Evolutionary conservation across 2,113 vertebrate genomes (phyloP).

Genomic region (Nothoprocta pentlandii): DNA sequence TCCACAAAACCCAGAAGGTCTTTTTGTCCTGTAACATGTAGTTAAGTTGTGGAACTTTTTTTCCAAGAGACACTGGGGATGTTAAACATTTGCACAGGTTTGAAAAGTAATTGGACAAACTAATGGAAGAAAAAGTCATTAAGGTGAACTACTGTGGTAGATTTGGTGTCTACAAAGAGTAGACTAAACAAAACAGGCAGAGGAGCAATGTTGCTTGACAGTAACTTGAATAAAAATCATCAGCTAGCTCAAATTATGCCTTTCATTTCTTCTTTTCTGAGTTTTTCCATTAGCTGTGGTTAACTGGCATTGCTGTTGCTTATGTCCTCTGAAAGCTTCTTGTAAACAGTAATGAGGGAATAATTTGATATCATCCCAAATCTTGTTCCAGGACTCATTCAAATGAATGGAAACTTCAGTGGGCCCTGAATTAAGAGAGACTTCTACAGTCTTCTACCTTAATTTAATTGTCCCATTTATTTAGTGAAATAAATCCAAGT

Average conservation of each 20-base stretch:
- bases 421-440: background rate
- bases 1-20: background rate
- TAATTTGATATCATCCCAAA: background rate
- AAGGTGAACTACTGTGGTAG: background rate
- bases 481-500: background rate
- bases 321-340: background rate
- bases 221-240: background rate
- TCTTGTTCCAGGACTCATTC: background rate
- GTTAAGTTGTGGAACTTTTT: background rate
- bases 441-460: background rate
- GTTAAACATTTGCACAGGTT: background rate
- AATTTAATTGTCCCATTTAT: background rate
- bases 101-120: background rate
- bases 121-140: background rate
- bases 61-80: accelerated
- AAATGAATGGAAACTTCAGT: background rate
- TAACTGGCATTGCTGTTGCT: background rate
- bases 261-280: background rate
- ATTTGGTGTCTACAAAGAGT: background rate
- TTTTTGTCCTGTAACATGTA: background rate
- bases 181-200: background rate
- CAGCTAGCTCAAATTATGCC: background rate
- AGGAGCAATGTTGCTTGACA: background rate
- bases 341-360: background rate
- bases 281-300: background rate